Evolutionary conservation across 2,888 invertebrate species (phyloP).

Genomic region (Synergus laeviventris): DNA sequence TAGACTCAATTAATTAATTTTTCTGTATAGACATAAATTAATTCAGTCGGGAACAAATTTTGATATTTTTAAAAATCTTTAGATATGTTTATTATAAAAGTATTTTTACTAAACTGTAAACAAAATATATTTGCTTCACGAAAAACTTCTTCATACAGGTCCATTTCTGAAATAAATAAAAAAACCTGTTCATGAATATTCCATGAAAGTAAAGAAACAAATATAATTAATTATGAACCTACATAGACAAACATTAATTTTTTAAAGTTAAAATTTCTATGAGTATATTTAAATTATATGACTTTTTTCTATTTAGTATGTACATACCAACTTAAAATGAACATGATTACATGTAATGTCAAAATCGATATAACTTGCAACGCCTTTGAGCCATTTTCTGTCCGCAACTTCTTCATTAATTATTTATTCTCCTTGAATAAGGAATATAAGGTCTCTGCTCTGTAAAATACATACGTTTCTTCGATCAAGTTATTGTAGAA

Average conservation of each 20-base stretch:
- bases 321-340: not conserved
- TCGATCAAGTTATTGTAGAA: conserved; percentile 4
- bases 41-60: not conserved
- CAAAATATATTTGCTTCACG: too few species aligned
- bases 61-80: not conserved
- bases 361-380: conserved; percentile 28
- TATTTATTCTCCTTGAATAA: not conserved
- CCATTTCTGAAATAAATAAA: too few species aligned
- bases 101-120: too few species aligned
- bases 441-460: not conserved
- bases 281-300: not conserved
- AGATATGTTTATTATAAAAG: too few species aligned
- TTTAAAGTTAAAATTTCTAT: too few species aligned
- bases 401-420: not conserved
- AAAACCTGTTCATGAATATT: too few species aligned
- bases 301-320: not conserved
- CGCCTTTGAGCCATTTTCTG: not conserved
- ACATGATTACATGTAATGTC: not conserved
- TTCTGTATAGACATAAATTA: not conserved
- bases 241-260: too few species aligned
- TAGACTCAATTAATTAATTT: not conserved
- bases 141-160: too few species aligned
- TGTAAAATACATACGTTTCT: not conserved
- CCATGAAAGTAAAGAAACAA: too few species aligned
- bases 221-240: too few species aligned